Conservation (phyloP, 2,113 vertebrate genomes). For the Reinhardtius hippoglossoides region DNA sequence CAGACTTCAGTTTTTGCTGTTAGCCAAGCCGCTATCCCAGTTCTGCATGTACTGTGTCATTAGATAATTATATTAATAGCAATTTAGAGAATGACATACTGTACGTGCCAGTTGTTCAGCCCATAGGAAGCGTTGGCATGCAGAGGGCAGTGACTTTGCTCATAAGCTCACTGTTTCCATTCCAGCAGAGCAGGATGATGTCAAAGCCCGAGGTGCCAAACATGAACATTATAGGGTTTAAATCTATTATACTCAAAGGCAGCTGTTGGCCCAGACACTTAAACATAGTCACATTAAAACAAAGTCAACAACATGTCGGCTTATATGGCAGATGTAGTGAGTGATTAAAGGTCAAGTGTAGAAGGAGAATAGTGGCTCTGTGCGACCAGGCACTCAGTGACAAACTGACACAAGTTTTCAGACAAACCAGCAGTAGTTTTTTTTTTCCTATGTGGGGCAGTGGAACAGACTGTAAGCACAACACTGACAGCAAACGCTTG, state of each 20-base stretch:
- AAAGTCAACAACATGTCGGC: background rate
- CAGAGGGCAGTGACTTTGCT: conserved; percentile 25
- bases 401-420: background rate
- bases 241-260: conserved; percentile 25
- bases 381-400: background rate
- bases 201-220: conserved; percentile 58
- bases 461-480: background rate
- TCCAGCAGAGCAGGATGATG: conserved; percentile 49
- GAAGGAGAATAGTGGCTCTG: background rate
- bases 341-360: conserved; percentile 7
- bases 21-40: conserved; percentile 9
- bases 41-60: conserved; percentile 9
- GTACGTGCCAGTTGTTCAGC: conserved; percentile 26
- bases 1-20: conserved; percentile 30
- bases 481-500: background rate
- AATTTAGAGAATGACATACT: conserved; percentile 30
- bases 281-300: conserved; percentile 22
- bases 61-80: conserved; percentile 27
- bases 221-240: conserved; percentile 33
- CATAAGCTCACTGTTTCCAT: conserved; percentile 69
- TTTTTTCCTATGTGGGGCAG: background rate
- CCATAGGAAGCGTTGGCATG: conserved; percentile 27
- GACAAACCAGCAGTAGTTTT: background rate
- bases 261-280: conserved; percentile 14
- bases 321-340: background rate